Evolutionary conservation across 1,140 invertebrate species (phyloP).

Genomic region (Gonioctena quinquepunctata): DNA sequence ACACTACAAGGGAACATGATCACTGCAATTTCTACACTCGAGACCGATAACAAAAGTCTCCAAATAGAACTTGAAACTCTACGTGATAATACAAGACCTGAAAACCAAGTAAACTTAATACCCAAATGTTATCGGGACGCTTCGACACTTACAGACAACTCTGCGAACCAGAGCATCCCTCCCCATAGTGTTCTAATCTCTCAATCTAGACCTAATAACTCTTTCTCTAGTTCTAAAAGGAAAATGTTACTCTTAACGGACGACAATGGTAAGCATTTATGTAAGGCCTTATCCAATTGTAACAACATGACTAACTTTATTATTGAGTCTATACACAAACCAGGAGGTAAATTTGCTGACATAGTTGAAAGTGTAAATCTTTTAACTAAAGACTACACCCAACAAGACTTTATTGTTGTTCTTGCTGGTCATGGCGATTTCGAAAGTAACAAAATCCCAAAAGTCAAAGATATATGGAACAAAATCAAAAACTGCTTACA

Average conservation of each 20-base stretch:
- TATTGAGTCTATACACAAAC: background rate
- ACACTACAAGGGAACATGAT: background rate
- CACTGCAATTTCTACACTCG: background rate
- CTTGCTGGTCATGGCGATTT: background rate
- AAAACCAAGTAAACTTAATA: background rate
- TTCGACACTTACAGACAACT: background rate
- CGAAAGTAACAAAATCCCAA: background rate
- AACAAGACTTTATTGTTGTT: background rate
- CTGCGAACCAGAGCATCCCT: background rate
- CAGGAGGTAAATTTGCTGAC: background rate
- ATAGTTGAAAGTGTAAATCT: background rate
- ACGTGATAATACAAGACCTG: background rate
- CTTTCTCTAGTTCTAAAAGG: background rate
- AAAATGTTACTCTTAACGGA: background rate
- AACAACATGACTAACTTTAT: background rate
- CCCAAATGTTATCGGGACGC: background rate
- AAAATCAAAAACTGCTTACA: background rate
- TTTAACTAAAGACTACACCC: background rate
- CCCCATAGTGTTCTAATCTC: background rate
- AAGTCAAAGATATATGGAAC: background rate
- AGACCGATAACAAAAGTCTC: background rate
- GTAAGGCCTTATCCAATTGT: background rate
- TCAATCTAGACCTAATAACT: background rate
- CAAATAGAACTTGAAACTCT: background rate
- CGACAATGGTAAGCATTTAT: background rate